Percentiles rank a stretch among this genome's conserved stretches.
phyloP scores from a whole-genome alignment of 1,140 invertebrate species.

The Drosophila pseudoananassae region DNA sequence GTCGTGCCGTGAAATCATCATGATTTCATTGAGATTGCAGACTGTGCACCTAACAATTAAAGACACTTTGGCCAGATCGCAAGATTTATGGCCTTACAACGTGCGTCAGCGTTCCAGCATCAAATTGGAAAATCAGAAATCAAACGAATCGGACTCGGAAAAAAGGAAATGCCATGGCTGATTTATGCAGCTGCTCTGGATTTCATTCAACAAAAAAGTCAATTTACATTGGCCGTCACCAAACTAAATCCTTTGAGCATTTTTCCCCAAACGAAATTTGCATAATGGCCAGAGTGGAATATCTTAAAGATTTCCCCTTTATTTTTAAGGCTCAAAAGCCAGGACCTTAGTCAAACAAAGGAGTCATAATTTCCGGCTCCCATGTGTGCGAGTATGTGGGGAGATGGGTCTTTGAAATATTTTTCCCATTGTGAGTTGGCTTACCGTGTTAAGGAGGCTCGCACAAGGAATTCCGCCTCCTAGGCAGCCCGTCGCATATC shows the following conservation, averaged over 20 bases:
- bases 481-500: conserved; percentile 58
- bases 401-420: conserved; percentile 23
- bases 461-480: conserved; percentile 31
- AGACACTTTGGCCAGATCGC: conserved; percentile 43
- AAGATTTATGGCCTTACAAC: conserved; percentile 67
- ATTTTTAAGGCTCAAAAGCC: conserved; percentile 7
- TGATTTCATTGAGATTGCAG: conserved; percentile 18
- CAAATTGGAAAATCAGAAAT: conserved; percentile 26
- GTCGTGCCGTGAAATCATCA: conserved; percentile 65
- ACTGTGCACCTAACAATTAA: conserved; percentile 60
- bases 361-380: conserved; percentile 35
- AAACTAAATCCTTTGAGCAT: conserved; percentile 32
- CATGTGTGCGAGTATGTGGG: conserved; percentile 10
- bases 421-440: conserved; percentile 41
- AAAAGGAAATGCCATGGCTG: conserved; percentile 47
- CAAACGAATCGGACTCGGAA: conserved; percentile 18
- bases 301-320: conserved; percentile 26
- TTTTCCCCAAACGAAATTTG: conserved; percentile 20
- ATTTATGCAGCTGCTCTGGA: conserved; percentile 55
- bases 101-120: conserved; percentile 51
- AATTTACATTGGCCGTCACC: conserved; percentile 33
- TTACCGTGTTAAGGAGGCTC: conserved; percentile 33
- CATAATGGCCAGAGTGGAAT: conserved; percentile 40
- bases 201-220: conserved; percentile 30
- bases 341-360: neutral